Conservation (phyloP, 2,888 invertebrate species). For the Melanchra persicariae region DNA sequence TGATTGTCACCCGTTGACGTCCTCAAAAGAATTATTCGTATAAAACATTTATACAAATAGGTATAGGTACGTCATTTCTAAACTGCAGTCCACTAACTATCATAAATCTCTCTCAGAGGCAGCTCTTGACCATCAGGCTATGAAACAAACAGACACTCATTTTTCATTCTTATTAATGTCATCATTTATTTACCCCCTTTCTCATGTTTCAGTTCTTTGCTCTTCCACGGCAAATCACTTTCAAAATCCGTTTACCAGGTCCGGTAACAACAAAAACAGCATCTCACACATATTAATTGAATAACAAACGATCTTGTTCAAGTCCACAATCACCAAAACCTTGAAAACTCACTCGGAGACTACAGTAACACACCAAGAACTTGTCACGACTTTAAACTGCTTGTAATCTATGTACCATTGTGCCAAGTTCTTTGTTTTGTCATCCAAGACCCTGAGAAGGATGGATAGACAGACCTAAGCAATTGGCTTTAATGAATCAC, state of each 20-base stretch:
- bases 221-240: neutral
- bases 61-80: no score
- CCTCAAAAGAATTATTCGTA: no score
- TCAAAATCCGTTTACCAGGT: neutral
- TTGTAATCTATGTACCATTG: slow-evolving; percentile 53
- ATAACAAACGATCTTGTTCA: slow-evolving; percentile 33
- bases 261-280: slow-evolving; percentile 20
- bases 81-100: no score
- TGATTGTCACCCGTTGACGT: no score
- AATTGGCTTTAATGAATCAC: slow-evolving; percentile 39
- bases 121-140: no score
- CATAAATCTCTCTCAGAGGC: no score
- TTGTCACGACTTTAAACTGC: slow-evolving; percentile 56
- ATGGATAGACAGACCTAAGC: slow-evolving; percentile 14
- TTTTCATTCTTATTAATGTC: no score
- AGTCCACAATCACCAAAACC: slow-evolving; percentile 45
- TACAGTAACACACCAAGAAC: slow-evolving; percentile 25
- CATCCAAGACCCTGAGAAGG: slow-evolving; percentile 42
- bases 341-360: slow-evolving; percentile 33
- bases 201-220: no score
- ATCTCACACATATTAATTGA: slow-evolving; percentile 27
- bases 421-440: slow-evolving; percentile 47
- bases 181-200: no score
- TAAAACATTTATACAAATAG: no score
- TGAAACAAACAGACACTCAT: no score